These are phyloP conservation scores for Tupaia tana DNA, from an alignment of 2,113 vertebrate genomes.

Conservation along the genomic window DNA sequence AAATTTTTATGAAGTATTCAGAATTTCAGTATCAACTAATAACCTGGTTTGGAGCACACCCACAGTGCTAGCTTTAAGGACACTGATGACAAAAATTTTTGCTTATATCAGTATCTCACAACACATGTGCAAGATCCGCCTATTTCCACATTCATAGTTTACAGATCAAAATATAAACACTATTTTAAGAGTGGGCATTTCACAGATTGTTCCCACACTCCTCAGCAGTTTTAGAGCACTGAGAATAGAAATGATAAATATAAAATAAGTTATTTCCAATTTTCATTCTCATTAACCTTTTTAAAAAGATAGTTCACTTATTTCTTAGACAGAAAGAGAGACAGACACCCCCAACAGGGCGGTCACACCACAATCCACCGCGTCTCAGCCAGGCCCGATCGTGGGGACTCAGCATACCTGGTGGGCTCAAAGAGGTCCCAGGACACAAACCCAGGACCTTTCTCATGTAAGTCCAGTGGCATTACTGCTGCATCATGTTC, in stretches of 20 bases:
- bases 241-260: background rate
- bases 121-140: background rate
- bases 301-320: too few relatives aligned
- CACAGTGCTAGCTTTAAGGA: background rate
- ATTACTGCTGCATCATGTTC: too few relatives aligned
- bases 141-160: background rate
- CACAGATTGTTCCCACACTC: background rate
- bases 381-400: too few relatives aligned
- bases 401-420: too few relatives aligned
- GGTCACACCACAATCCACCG: too few relatives aligned
- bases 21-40: background rate
- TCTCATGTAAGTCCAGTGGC: too few relatives aligned
- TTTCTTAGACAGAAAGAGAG: too few relatives aligned
- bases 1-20: background rate
- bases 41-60: background rate
- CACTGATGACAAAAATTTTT: background rate
- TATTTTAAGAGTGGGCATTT: background rate
- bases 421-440: too few relatives aligned
- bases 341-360: too few relatives aligned
- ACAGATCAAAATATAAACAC: background rate
- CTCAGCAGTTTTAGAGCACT: background rate
- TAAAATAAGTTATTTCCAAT: background rate
- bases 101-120: background rate
- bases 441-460: too few relatives aligned
- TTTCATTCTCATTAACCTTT: background rate